Conservation (phyloP, 2,113 vertebrate species). For the Corvus moneduloides region DNA sequence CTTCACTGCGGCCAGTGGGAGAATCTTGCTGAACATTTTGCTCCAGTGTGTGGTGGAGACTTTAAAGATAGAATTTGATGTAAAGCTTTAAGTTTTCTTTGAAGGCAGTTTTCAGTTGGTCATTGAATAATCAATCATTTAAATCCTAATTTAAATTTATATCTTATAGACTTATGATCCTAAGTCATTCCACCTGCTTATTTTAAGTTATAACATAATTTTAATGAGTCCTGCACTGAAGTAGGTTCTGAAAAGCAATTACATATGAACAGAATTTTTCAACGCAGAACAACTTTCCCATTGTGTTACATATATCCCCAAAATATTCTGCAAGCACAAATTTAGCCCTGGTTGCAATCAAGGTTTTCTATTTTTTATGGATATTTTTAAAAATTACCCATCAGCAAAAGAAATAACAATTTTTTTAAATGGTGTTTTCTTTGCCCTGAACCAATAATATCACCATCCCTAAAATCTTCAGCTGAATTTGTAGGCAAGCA, state of each 20-base stretch:
- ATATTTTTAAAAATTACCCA: not conserved
- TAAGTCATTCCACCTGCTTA: not conserved
- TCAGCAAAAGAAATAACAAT: not conserved
- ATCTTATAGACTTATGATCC: not conserved
- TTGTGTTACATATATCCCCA: not conserved
- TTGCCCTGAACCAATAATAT: not conserved
- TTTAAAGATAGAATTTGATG: not conserved
- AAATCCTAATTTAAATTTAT: not conserved
- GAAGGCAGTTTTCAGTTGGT: not conserved
- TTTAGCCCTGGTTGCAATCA: not conserved
- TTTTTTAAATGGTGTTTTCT: not conserved
- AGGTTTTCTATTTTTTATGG: not conserved
- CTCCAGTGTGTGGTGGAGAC: fast-evolving
- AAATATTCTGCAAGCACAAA: not conserved
- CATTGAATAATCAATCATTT: not conserved
- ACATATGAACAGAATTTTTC: not conserved
- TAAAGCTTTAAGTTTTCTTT: not conserved
- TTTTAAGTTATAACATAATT: not conserved
- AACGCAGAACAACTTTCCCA: not conserved
- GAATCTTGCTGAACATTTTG: fast-evolving
- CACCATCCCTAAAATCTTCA: not conserved
- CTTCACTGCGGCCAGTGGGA: not conserved
- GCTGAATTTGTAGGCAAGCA: too few species aligned
- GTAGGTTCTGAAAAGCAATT: not conserved
- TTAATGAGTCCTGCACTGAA: not conserved